phyloP scores from a whole-genome alignment of 2,797 vertebrate genomes.

The Cossypha caffra region DNA sequence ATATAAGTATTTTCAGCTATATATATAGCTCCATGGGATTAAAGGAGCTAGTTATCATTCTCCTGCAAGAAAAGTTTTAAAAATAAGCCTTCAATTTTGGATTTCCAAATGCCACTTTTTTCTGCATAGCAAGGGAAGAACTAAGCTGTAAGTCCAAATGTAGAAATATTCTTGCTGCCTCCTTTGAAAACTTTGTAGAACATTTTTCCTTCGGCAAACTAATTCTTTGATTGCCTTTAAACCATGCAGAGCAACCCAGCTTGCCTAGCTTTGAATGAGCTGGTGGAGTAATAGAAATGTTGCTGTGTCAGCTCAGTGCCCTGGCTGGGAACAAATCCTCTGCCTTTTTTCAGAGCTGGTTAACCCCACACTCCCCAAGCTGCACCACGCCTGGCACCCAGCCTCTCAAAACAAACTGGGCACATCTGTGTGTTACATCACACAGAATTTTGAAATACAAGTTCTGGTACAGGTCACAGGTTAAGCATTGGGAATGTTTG shows the following conservation, averaged over 20 bases:
- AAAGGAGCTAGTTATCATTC: neutral
- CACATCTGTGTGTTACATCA: neutral
- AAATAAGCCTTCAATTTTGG: neutral
- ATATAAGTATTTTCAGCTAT: neutral
- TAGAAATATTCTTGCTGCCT: neutral
- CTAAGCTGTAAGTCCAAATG: neutral
- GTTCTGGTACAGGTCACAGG: neutral
- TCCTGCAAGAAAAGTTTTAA: neutral
- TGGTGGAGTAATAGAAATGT: neutral
- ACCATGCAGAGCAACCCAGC: neutral
- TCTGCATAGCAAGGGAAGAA: neutral
- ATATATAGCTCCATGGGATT: neutral
- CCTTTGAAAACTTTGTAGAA: neutral
- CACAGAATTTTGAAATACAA: neutral
- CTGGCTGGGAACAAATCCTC: neutral
- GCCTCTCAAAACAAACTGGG: neutral
- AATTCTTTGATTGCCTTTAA: neutral
- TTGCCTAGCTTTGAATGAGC: neutral
- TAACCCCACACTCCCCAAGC: neutral
- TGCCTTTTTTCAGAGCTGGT: neutral
- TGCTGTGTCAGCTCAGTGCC: neutral
- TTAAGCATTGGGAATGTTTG: neutral
- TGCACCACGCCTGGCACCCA: fast-evolving
- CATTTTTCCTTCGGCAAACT: neutral
- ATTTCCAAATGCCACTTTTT: neutral